Evolutionary conservation across 2,797 vertebrate genomes (phyloP).

Genomic region (Spheniscus humboldti): DNA sequence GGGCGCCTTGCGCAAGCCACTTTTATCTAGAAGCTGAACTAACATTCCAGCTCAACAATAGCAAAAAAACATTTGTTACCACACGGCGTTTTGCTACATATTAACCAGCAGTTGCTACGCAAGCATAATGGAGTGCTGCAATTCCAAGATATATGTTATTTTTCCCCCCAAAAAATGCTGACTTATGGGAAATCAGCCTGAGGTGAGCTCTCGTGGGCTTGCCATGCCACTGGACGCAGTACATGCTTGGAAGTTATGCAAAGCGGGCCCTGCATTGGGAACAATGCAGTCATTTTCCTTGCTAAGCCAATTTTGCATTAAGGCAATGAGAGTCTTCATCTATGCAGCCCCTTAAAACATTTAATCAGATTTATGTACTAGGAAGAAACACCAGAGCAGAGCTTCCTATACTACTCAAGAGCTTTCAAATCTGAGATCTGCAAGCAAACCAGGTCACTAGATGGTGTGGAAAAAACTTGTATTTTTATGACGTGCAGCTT

Average conservation of each 20-base stretch:
- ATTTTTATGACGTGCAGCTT: background rate
- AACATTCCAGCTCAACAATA: constrained; percentile 65
- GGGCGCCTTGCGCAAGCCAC: constrained; percentile 40
- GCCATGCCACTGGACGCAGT: constrained; percentile 31
- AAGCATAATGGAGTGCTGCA: constrained; percentile 46
- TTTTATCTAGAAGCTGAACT: constrained; percentile 66
- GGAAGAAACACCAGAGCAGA: constrained; percentile 13
- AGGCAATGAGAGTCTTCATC: constrained; percentile 20
- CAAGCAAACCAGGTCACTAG: background rate
- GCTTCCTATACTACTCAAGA: background rate
- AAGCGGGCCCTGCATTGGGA: constrained; percentile 27
- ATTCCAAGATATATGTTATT: background rate
- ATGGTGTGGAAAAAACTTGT: background rate
- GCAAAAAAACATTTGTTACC: constrained; percentile 51
- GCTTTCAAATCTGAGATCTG: background rate
- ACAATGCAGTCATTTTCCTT: constrained; percentile 32
- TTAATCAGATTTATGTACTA: background rate
- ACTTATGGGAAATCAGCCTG: constrained; percentile 22
- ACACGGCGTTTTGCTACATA: constrained; percentile 44
- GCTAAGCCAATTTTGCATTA: constrained; percentile 14
- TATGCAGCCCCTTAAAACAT: background rate
- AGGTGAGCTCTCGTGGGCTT: constrained; percentile 36
- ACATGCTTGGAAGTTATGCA: constrained; percentile 43
- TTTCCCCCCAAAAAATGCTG: background rate
- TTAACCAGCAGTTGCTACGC: constrained; percentile 61